A percentile compares a stretch with the other conserved stretches of the same genome.
Conservation (phyloP, 2,888 invertebrate species). For the Ornithoptera priamus region DNA sequence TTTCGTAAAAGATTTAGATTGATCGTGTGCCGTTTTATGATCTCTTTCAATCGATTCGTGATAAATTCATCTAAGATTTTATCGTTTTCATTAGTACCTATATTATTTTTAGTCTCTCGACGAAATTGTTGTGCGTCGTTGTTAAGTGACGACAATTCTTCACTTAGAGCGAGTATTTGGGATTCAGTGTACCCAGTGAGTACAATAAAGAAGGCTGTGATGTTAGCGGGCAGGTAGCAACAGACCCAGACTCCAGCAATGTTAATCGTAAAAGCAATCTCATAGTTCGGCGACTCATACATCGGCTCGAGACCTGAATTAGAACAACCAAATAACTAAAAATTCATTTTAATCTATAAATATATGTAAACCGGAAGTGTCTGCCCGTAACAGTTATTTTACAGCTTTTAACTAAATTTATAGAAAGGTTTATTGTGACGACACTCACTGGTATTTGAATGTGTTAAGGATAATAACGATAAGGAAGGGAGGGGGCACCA, state of each 20-base stretch:
- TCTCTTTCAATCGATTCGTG: slow-evolving; percentile 39
- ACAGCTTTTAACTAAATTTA: no score
- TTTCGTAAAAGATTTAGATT: slow-evolving; percentile 43
- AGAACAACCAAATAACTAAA: neutral
- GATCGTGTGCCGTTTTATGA: slow-evolving; percentile 45
- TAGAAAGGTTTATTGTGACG: no score
- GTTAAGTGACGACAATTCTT: slow-evolving; percentile 50
- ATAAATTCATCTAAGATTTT: slow-evolving; percentile 44
- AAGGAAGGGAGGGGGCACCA: no score
- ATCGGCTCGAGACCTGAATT: slow-evolving; percentile 56
- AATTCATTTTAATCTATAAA: no score
- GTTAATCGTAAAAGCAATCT: slow-evolving; percentile 43
- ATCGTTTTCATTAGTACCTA: slow-evolving; percentile 1
- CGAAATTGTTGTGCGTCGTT: slow-evolving; percentile 40
- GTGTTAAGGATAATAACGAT: no score
- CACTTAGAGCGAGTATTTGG: slow-evolving; percentile 51
- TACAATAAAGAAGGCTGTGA: slow-evolving; percentile 48
- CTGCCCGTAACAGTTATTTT: no score
- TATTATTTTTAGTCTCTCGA: slow-evolving; percentile 5
- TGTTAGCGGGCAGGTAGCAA: slow-evolving; percentile 45
- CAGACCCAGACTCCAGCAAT: slow-evolving; percentile 38
- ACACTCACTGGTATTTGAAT: no score
- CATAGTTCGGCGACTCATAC: slow-evolving; percentile 53
- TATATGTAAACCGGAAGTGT: no score
- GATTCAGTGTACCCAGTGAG: slow-evolving; percentile 53